Evolutionary conservation across 2,797 vertebrate genomes (phyloP).

Genomic region (Chelmon rostratus): DNA sequence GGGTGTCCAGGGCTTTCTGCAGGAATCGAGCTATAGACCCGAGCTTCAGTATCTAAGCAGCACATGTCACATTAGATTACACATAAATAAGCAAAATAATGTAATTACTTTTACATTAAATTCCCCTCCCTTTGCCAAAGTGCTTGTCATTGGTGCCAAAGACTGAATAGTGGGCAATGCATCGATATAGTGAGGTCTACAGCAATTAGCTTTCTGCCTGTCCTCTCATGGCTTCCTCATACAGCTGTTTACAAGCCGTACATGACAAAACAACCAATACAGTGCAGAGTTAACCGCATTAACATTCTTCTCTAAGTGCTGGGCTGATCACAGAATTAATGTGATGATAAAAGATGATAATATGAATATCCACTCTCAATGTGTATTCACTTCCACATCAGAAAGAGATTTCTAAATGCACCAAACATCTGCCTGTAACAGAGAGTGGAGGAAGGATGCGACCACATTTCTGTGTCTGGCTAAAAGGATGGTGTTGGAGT

Average conservation of each 20-base stretch:
- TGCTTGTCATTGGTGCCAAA: neutral
- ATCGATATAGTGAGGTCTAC: neutral
- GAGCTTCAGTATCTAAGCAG: conserved; percentile 92
- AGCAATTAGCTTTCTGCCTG: neutral
- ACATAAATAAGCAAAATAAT: conserved; percentile 2
- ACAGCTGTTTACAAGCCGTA: neutral
- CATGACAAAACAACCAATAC: neutral
- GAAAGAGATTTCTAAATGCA: conserved; percentile 26
- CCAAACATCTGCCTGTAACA: conserved; percentile 6
- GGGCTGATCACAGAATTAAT: neutral
- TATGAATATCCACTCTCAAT: conserved; percentile 8
- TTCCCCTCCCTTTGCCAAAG: neutral
- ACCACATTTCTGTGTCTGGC: conserved; percentile 36
- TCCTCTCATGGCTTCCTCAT: neutral
- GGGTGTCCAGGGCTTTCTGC: conserved; percentile 92
- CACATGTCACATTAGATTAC: conserved; percentile 14
- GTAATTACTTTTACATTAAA: neutral
- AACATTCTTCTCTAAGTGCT: neutral
- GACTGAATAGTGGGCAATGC: neutral
- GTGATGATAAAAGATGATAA: conserved; percentile 1
- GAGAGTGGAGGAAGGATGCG: conserved; percentile 24
- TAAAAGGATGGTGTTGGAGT: conserved; percentile 48
- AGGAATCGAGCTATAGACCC: conserved; percentile 93
- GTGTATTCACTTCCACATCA: conserved; percentile 25
- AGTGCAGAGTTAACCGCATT: neutral